Conservation (phyloP, 2,113 vertebrate species). For the Leptocoma aspasia region DNA sequence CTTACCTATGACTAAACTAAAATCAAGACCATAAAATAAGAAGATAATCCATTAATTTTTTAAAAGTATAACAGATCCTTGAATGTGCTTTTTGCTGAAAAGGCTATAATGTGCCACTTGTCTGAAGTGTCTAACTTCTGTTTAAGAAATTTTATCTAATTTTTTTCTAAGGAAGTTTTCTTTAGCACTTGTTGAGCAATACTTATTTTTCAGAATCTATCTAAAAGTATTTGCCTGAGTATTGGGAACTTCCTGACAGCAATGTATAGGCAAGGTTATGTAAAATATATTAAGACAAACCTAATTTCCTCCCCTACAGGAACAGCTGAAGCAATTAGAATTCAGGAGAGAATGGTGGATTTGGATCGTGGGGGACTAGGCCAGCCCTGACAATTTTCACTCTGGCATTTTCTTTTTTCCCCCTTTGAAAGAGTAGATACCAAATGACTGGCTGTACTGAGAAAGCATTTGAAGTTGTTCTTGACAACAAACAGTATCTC, state of each 20-base stretch:
- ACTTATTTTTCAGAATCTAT: neutral
- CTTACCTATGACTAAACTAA: neutral
- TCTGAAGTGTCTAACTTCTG: neutral
- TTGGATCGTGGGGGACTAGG: neutral
- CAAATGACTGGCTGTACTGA: neutral
- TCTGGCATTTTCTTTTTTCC: neutral
- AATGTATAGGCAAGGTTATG: neutral
- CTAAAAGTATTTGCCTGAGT: neutral
- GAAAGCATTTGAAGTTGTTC: neutral
- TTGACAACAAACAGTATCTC: neutral
- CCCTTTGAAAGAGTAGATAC: neutral
- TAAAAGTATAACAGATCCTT: neutral
- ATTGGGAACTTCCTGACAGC: neutral
- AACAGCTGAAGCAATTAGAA: neutral
- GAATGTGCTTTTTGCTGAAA: neutral
- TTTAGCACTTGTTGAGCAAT: neutral
- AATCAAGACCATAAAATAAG: neutral
- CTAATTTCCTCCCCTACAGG: neutral
- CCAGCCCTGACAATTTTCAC: neutral
- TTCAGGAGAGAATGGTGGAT: neutral
- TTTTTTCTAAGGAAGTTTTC: neutral
- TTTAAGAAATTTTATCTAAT: neutral
- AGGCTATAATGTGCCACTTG: neutral
- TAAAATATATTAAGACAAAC: neutral
- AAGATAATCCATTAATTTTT: neutral